These are phyloP conservation scores for Columba livia DNA, from an alignment of 2,113 vertebrate species.

Conservation along the genomic window DNA sequence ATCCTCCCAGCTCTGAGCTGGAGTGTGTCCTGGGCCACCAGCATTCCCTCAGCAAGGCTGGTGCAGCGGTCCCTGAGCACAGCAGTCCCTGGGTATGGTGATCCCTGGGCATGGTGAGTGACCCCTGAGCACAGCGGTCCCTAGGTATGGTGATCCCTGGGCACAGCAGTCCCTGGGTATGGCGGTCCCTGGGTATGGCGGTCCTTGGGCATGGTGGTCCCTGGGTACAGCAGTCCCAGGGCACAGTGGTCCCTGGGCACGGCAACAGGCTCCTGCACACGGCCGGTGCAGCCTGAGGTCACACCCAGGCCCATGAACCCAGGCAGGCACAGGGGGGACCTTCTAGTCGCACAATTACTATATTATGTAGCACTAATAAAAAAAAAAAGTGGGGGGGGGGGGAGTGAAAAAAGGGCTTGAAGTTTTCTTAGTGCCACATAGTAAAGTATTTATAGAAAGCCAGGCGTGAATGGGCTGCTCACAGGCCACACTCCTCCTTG, in stretches of 20 bases:
- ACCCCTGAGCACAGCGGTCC: no score
- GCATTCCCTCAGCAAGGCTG: neutral
- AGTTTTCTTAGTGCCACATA: constrained; percentile 83
- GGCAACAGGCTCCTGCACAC: neutral
- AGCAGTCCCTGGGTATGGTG: no score
- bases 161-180: no score
- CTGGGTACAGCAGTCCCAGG: neutral
- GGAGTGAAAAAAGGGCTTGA: constrained; percentile 55
- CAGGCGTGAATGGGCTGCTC: constrained; percentile 68
- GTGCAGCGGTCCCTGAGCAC: neutral
- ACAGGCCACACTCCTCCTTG: constrained; percentile 68
- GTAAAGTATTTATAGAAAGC: constrained; percentile 85
- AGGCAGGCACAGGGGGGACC: constrained; percentile 65
- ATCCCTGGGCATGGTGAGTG: no score
- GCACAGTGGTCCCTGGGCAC: neutral
- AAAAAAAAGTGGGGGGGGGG: constrained; percentile 30
- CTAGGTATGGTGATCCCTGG: no score
- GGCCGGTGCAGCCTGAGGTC: constrained; percentile 47
- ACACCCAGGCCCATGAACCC: constrained; percentile 72
- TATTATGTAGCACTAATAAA: constrained; percentile 81
- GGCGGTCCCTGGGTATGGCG: no score
- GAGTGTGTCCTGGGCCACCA: neutral
- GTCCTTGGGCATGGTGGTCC: no score
- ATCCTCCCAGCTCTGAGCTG: no score
- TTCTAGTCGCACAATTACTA: constrained; percentile 77